Conservation (phyloP, 2,797 vertebrate genomes). For the Telmatherina bonti region DNA sequence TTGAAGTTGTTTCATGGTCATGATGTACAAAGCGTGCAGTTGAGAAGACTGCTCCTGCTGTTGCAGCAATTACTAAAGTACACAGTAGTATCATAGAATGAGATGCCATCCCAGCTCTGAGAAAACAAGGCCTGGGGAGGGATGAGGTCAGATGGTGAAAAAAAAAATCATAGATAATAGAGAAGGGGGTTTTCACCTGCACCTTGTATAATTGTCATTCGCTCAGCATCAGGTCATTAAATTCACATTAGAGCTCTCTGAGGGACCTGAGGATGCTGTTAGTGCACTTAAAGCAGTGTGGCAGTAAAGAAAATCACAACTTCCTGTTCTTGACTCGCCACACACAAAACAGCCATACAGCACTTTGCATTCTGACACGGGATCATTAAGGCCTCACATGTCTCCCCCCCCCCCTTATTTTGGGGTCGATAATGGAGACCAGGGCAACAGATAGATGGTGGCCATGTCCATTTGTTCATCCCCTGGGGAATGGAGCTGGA, state of each 20-base stretch:
- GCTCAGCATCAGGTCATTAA: conserved; percentile 97
- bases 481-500: conserved; percentile 83
- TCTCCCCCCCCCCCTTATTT: conserved; percentile 68
- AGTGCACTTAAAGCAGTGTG: conserved; percentile 95
- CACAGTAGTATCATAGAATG: conserved; percentile 46
- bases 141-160: conserved; percentile 11
- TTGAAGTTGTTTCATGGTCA: conserved; percentile 28
- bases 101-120: conserved; percentile 55
- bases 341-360: conserved; percentile 86
- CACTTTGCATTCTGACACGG: conserved; percentile 93
- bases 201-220: conserved; percentile 92
- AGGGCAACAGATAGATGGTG: conserved; percentile 55
- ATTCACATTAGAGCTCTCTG: conserved; percentile 97
- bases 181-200: conserved; percentile 93
- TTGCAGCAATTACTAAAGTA: conserved; percentile 21
- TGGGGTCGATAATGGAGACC: conserved; percentile 91
- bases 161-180: conserved; percentile 83
- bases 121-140: conserved; percentile 54
- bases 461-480: conserved; percentile 92
- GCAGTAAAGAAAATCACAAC: conserved; percentile 79
- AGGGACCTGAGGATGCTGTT: conserved; percentile 92
- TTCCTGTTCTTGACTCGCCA: conserved; percentile 57
- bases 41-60: conserved; percentile 45
- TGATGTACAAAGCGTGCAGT: conserved; percentile 49
- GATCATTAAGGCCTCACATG: conserved; percentile 92